Conservation (phyloP, 2,797 vertebrate genomes). For the Myotis findleyi region DNA sequence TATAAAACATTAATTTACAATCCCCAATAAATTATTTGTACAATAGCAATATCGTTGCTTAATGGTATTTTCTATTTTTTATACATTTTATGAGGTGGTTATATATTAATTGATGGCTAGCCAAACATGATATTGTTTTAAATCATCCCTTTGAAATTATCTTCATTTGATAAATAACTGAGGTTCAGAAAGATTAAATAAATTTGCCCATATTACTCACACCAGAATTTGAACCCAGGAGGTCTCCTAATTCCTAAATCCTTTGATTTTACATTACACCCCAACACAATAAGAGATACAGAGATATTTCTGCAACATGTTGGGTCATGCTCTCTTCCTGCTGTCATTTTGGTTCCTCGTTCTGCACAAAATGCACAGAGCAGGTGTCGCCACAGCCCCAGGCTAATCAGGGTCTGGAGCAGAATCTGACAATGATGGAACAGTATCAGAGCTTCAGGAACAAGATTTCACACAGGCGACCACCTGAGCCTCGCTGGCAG, state of each 20-base stretch:
- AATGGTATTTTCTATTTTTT: neutral
- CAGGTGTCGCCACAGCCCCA: neutral
- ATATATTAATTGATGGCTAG: neutral
- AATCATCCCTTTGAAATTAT: neutral
- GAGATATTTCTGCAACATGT: neutral
- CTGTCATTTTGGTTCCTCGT: too few relatives aligned
- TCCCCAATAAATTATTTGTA: neutral
- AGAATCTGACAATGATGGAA: neutral
- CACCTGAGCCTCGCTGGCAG: neutral
- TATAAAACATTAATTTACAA: constrained; percentile 5
- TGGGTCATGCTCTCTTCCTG: neutral
- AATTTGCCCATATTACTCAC: neutral
- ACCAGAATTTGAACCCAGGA: neutral
- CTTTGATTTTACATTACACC: neutral
- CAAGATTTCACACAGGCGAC: neutral
- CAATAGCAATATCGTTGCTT: neutral
- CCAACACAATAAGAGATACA: neutral
- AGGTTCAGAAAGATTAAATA: neutral
- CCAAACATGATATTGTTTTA: neutral
- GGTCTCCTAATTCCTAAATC: neutral
- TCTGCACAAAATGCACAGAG: neutral
- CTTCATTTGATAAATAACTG: neutral
- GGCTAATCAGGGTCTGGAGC: neutral
- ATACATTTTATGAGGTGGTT: neutral
- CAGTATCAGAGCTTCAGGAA: neutral